phyloP scores from a whole-genome alignment of 92 coral and sea anemone genomes.

The Porites rus region DNA sequence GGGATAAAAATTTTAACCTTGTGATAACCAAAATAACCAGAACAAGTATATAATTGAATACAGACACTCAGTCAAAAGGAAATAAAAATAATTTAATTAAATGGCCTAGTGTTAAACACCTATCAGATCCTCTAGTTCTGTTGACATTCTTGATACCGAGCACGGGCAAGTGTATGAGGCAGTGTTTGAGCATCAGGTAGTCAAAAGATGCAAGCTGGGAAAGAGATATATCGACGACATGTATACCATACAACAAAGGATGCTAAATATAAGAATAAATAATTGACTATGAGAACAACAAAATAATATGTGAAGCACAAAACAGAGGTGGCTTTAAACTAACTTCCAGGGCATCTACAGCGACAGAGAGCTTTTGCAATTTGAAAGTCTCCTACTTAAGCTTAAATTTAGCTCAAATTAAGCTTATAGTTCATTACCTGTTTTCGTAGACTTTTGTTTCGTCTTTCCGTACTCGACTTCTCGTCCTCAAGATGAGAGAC shows the following conservation, averaged over 20 bases:
- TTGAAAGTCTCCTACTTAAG: neutral
- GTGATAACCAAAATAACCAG: neutral
- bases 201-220: slow-evolving; percentile 1
- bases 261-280: slow-evolving; percentile 4
- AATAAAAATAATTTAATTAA: neutral
- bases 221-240: neutral
- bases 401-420: neutral
- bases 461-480: slow-evolving; percentile 89
- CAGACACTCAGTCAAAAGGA: neutral
- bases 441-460: slow-evolving; percentile 94
- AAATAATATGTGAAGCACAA: neutral
- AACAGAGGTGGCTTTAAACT: neutral
- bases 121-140: slow-evolving; percentile 4
- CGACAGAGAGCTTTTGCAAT: neutral
- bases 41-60: neutral
- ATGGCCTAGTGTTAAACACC: neutral
- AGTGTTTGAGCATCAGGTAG: too few species aligned
- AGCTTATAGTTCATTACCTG: slow-evolving; percentile 66
- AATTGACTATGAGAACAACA: neutral
- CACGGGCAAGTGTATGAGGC: too few species aligned
- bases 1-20: neutral
- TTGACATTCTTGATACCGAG: neutral
- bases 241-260: neutral
- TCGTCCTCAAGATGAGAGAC: slow-evolving; percentile 75
- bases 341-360: neutral